A percentile compares a stretch with the other conserved stretches of the same genome.
These are phyloP conservation scores for Synanthedon myopaeformis DNA, from an alignment of 2,888 invertebrate genomes.

Conservation along the genomic window DNA sequence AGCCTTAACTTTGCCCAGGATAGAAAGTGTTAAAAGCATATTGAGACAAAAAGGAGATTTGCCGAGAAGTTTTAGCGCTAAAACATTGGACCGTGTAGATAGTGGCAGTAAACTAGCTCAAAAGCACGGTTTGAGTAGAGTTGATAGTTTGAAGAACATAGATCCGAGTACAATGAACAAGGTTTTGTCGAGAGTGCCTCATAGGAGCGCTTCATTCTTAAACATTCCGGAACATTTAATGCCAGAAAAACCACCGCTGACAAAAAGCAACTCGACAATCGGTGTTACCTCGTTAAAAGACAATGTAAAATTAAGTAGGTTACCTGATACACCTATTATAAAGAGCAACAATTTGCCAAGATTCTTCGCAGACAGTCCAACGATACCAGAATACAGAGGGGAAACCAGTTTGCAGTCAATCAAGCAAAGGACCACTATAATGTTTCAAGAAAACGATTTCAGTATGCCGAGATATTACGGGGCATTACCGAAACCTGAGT, in stretches of 20 bases:
- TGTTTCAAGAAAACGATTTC: constrained; percentile 65
- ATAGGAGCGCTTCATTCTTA: constrained; percentile 61
- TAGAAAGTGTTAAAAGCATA: constrained; percentile 58
- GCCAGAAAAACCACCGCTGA: constrained; percentile 49
- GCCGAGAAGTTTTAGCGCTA: constrained; percentile 49
- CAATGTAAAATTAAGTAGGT: constrained; percentile 43
- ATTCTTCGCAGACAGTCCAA: constrained; percentile 55
- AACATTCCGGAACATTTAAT: constrained; percentile 55
- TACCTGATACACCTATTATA: constrained; percentile 63
- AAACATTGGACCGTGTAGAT: constrained; percentile 44
- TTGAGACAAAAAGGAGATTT: constrained; percentile 33
- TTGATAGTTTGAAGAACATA: constrained; percentile 56
- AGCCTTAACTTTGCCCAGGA: constrained; percentile 42
- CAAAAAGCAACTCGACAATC: constrained; percentile 56
- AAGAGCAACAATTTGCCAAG: constrained; percentile 57
- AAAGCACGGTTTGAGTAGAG: constrained; percentile 41
- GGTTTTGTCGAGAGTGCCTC: constrained; percentile 52
- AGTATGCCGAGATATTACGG: constrained; percentile 75
- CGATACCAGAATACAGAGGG: constrained; percentile 46
- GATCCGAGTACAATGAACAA: constrained; percentile 54
- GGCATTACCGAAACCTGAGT: constrained; percentile 32
- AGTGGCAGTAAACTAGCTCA: constrained; percentile 28
- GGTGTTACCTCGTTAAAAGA: constrained; percentile 40
- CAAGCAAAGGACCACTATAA: constrained; percentile 63
- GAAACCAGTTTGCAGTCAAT: constrained; percentile 59